Evolutionary conservation across 2,888 invertebrate species (phyloP), one percentile per base, ranked within the genome.

Genomic region (Pyrrhia umbra): DNA sequence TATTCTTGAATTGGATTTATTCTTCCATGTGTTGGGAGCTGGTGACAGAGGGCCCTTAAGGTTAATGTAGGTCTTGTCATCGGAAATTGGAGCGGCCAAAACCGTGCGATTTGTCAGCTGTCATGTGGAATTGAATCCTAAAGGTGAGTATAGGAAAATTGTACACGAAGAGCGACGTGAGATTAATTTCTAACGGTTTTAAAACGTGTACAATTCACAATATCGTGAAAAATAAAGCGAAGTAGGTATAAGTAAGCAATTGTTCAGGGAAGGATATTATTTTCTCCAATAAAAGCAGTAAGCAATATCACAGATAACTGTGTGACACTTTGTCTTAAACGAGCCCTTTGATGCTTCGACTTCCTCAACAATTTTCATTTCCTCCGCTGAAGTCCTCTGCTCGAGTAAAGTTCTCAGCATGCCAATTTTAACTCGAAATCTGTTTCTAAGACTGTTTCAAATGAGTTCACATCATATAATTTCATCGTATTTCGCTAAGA

Each of bases 21-120:
- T 92, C 88, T 88, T 88, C 83, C 85, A 80, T 90, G 88, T 86
- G 88, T 88, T 88, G 88, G 79, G 79, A 88, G 86, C 83, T 88
- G 89, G 89, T 91, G 92, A 92, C 91, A 90, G 90, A 93, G 92
- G 86, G 85, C 86, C 86, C 93, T 93, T 89, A 86, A 89, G 91
- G 92, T 92, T 93, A 92, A 93, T 93, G 89, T 91, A 89, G 91
- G 92, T 91, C 88, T 90, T 92, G 92, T 92, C 92, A 92, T 88
- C 90, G 89, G 88, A 90, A 93, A 93, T 93, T 91, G 92, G 90
- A 87, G 87, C 87, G 88, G 80, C 83, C 88, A 84, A 86, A 89
- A 85, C 88, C 89, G 85, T 86, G 87, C 87, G 87, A 91, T 93
- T 92, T 92, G 90, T 93, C 89, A 90, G 87, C 85, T 88, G 91